Evolutionary conservation across 2,888 invertebrate species (phyloP).

Genomic region (Saturnia japonica): DNA sequence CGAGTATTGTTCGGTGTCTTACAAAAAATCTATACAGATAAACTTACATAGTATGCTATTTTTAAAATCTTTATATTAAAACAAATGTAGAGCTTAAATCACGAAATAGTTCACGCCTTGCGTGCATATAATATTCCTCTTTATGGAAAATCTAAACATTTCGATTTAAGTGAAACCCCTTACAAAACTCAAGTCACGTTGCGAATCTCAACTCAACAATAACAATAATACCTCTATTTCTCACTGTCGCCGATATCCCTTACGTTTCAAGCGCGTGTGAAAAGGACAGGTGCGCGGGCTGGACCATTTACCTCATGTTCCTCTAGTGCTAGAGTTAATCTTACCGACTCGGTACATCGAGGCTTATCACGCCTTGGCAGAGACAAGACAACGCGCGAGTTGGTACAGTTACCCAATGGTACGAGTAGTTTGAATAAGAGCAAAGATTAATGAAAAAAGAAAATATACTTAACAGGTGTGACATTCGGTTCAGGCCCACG

Average conservation of each 20-base stretch:
- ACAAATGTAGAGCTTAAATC: not conserved
- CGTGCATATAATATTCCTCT: not conserved
- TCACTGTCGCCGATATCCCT: conserved; percentile 21
- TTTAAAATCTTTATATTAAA: too few species aligned
- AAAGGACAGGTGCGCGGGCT: conserved; percentile 16
- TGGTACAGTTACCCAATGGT: conserved; percentile 39
- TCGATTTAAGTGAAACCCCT: conserved; percentile 4
- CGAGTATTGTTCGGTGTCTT: too few species aligned
- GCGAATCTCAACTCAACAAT: conserved; percentile 14
- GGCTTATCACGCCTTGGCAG: conserved; percentile 30
- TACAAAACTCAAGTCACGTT: conserved; percentile 14
- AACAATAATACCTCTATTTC: conserved; percentile 20
- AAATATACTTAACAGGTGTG: not conserved
- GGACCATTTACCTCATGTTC: conserved; percentile 14
- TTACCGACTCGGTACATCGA: conserved; percentile 21
- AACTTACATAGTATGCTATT: too few species aligned
- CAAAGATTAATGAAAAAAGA: conserved; percentile 30
- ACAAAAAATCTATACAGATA: too few species aligned
- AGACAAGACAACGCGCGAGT: conserved; percentile 33
- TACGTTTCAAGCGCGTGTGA: conserved; percentile 19
- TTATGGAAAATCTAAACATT: not conserved
- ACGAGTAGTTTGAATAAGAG: conserved; percentile 48
- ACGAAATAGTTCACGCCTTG: not conserved
- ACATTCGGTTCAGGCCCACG: not conserved
- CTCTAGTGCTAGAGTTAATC: conserved; percentile 21